Evolutionary conservation across 2,113 vertebrate species (phyloP).

Genomic region (Nibea coibor): DNA sequence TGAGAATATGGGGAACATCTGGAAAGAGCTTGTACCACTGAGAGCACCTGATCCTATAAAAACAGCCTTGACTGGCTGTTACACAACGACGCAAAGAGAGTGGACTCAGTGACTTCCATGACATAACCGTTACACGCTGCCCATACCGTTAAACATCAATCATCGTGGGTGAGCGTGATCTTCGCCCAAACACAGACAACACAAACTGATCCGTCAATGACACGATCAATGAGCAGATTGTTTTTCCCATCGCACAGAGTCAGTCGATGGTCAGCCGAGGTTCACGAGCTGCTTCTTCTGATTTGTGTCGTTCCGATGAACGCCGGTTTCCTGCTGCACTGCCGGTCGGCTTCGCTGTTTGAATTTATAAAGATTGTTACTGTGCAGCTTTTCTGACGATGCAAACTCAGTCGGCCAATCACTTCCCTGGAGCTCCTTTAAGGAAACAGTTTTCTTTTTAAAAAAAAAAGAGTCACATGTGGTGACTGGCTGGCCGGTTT

Average conservation of each 20-base stretch:
- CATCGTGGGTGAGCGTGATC: background rate
- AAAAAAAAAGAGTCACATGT: background rate
- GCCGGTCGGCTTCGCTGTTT: background rate
- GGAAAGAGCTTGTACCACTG: slow-evolving; percentile 4
- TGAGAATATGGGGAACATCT: slow-evolving; percentile 34
- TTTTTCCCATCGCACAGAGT: background rate
- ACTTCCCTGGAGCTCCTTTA: background rate
- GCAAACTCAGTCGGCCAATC: background rate
- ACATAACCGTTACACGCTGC: slow-evolving; percentile 18
- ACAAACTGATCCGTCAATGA: background rate
- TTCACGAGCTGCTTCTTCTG: background rate
- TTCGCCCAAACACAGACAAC: background rate
- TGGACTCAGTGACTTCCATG: background rate
- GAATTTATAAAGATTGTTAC: background rate
- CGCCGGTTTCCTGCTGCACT: background rate
- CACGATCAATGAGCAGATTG: background rate
- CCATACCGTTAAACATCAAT: slow-evolving; percentile 15
- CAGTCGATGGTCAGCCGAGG: background rate
- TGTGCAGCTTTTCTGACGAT: background rate
- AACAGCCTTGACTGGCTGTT: slow-evolving; percentile 12
- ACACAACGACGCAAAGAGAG: slow-evolving; percentile 1
- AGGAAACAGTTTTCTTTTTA: background rate
- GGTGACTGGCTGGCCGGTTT: background rate
- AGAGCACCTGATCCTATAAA: slow-evolving; percentile 20
- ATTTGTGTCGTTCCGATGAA: background rate